phyloP scores from a whole-genome alignment of 2,797 vertebrate species.

The Neostethus bicornis region DNA sequence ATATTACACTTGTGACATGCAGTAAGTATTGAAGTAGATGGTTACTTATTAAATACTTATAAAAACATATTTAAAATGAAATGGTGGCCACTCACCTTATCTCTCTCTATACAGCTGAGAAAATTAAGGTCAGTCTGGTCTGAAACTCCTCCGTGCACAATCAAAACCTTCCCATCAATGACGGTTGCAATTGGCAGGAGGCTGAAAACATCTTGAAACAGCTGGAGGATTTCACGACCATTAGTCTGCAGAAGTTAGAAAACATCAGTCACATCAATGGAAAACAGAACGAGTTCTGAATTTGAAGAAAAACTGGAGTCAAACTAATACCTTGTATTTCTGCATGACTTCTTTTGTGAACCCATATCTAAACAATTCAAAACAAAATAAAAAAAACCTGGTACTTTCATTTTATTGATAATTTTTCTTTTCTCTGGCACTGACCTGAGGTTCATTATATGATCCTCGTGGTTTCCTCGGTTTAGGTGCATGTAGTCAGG shows the following conservation, averaged over 20 bases:
- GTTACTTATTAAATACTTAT: no score
- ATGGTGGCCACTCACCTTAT: slow-evolving; percentile 81
- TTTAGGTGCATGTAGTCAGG: slow-evolving; percentile 93
- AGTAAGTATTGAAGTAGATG: no score
- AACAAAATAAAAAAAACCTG: slow-evolving; percentile 57
- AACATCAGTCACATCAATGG: not conserved
- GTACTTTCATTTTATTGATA: not conserved
- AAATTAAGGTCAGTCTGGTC: slow-evolving; percentile 90
- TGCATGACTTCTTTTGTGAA: slow-evolving; percentile 94
- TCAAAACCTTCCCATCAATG: slow-evolving; percentile 90
- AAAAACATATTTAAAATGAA: no score
- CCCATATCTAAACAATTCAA: slow-evolving; percentile 86
- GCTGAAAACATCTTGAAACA: slow-evolving; percentile 91
- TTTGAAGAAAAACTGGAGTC: not conserved
- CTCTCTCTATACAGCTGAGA: slow-evolving; percentile 84
- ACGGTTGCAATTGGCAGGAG: slow-evolving; percentile 91
- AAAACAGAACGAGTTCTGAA: not conserved
- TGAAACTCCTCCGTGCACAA: slow-evolving; percentile 94
- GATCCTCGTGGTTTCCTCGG: slow-evolving; percentile 97
- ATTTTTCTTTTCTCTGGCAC: not conserved
- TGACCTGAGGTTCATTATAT: slow-evolving; percentile 94
- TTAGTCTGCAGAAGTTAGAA: slow-evolving; percentile 75
- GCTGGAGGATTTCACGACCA: slow-evolving; percentile 84
- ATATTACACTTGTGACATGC: no score
- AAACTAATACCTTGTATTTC: slow-evolving; percentile 90